Percentiles rank a stretch among this genome's conserved stretches.
Conservation (phyloP, 2,888 invertebrate species). For the Andrena hattorfiana region DNA sequence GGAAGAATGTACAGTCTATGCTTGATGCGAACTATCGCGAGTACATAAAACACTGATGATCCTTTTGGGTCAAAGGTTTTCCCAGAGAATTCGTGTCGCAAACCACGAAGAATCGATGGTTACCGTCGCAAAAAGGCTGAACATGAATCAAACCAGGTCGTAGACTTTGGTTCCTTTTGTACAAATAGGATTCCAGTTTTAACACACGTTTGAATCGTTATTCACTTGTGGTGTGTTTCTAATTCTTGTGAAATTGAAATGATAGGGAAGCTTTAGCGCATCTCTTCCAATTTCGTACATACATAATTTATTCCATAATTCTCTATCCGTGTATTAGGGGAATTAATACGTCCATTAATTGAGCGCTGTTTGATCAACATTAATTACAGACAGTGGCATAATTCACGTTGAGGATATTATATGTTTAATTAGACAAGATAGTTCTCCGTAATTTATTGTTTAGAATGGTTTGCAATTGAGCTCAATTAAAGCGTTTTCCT, state of each 20-base stretch:
- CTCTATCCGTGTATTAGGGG: not conserved
- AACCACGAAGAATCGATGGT: not conserved
- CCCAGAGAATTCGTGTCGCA: not conserved
- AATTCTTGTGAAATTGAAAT: too few species aligned
- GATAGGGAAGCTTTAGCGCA: too few species aligned
- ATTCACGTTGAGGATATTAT: not conserved
- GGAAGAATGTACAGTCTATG: not conserved
- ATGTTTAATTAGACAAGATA: not conserved
- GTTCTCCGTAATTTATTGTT: not conserved
- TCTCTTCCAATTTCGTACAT: too few species aligned
- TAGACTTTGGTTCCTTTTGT: too few species aligned
- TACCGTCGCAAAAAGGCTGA: not conserved
- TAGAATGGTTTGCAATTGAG: not conserved
- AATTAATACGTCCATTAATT: not conserved
- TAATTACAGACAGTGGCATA: not conserved
- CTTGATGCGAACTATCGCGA: not conserved
- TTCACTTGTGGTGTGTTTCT: too few species aligned
- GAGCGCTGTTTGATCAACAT: not conserved
- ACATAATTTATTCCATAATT: not conserved
- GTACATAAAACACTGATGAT: slow-evolving; percentile 11
- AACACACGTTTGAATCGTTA: too few species aligned
- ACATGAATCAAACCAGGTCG: too few species aligned
- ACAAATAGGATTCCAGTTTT: too few species aligned
- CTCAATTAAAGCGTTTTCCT: not conserved
- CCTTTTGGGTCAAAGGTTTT: not conserved